Base-by-base conservation (phyloP, 2,113 vertebrate genomes). In the Chionomys nivalis region DNA sequence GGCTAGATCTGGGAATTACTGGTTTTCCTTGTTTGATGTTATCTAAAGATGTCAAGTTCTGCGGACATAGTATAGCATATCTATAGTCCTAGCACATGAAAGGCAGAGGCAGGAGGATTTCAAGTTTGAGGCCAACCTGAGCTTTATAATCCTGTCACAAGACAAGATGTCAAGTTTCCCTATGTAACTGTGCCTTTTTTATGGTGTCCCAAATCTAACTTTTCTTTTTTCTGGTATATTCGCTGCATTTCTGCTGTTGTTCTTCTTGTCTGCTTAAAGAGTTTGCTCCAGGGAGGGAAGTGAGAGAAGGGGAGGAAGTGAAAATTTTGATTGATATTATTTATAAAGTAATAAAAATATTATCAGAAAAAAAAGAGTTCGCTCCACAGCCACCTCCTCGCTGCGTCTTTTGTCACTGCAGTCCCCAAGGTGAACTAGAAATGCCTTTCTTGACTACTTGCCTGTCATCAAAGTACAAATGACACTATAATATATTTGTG, bases 1-100 rank as follows among this genome's bases (percentile, higher is more conserved):
- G 90, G 2, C 79, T 81, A 81, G 23, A 79, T 95, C 39, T 89
- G 17, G 66, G 44, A 66, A 66, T 91, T 91, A 70, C 42, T 33
- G 21, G n/a, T 88, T 94, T 28, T 21, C 10, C 78, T 89, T 95
- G 19, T 65, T 24, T 70, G 36, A 89, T 91, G 6, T 90, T 88
- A 73, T 76, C 47, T 93, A 58, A 91, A 88, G 65, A 47, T 96
- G 49, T 85, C 65, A 72, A 14, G 9, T 88, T 72, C 66, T 72
- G 28, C 3, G 23, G 42, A 19, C 44, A 36, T 21, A 66, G 42
- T 23, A 21, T 31, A 78, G 44, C 44, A 47, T 47, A 28, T 47
- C 66, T 87, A 21, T 70, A n/a, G 21, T 87, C 44, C 47, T 52
- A 70, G 44, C 28, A 39, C 47, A 26, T 73, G 21, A 5, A 16